These are phyloP conservation scores for Erebia epiphron DNA, from an alignment of 2,888 invertebrate species.

Conservation along the genomic window DNA sequence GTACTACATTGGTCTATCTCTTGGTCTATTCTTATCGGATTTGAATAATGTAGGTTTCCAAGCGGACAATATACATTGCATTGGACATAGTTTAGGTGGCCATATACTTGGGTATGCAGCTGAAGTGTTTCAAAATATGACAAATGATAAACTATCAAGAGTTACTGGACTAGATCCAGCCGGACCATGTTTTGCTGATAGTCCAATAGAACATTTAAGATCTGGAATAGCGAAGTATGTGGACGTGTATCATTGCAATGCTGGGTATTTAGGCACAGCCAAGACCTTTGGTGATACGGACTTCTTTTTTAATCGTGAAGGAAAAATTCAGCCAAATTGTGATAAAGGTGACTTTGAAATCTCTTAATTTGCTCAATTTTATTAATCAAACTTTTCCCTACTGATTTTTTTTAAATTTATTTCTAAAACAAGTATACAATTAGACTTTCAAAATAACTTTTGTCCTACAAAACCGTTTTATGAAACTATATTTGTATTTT, in stretches of 20 bases:
- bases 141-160: slow-evolving; percentile 30
- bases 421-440: no score
- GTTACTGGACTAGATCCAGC: slow-evolving; percentile 44
- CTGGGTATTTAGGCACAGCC: slow-evolving; percentile 60
- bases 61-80: not conserved
- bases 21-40: no score
- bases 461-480: no score
- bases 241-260: slow-evolving; percentile 73
- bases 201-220: slow-evolving; percentile 52
- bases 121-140: slow-evolving; percentile 31
- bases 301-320: slow-evolving; percentile 57
- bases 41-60: no score
- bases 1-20: no score
- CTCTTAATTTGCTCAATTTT: no score
- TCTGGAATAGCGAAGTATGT: slow-evolving; percentile 68
- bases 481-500: no score
- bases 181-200: slow-evolving; percentile 41
- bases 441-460: no score
- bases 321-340: no score
- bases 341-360: no score
- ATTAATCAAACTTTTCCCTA: no score
- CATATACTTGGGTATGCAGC: slow-evolving; percentile 41
- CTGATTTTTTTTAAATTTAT: no score
- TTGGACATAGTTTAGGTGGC: slow-evolving; percentile 42
- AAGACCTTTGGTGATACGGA: slow-evolving; percentile 64